Evolutionary conservation across 2,888 invertebrate genomes (phyloP).

Genomic region (Epinotia ramella): DNA sequence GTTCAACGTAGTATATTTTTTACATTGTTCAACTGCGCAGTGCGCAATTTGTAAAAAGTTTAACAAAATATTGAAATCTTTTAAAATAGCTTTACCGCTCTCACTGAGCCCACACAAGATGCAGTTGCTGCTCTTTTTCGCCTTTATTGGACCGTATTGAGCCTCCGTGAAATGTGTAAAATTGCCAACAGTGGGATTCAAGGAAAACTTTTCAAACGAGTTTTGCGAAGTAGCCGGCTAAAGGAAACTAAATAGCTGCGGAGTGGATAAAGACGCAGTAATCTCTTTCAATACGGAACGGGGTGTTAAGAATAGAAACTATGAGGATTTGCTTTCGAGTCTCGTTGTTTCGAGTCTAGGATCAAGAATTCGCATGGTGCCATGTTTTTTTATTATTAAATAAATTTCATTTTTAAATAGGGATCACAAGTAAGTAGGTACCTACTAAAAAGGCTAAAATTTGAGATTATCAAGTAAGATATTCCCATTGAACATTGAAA

Average conservation of each 20-base stretch:
- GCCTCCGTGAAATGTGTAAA: slow-evolving; percentile 71
- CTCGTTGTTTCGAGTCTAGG: no score
- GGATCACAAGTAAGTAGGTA: no score
- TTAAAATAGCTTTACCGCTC: slow-evolving; percentile 28
- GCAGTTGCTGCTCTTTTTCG: slow-evolving; percentile 56
- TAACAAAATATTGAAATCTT: no score
- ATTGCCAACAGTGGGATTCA: slow-evolving; percentile 69
- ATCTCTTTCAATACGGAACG: slow-evolving; percentile 25
- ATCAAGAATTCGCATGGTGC: background rate
- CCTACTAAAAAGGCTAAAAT: no score
- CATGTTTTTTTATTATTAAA: background rate
- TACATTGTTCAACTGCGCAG: no score
- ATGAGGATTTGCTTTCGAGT: slow-evolving; percentile 45
- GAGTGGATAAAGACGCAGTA: slow-evolving; percentile 50
- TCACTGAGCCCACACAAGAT: slow-evolving; percentile 44
- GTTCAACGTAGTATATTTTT: no score
- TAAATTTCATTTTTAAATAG: background rate
- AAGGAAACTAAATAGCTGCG: slow-evolving; percentile 61
- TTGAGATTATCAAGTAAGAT: no score
- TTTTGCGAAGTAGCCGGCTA: slow-evolving; percentile 59
- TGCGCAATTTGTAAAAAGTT: no score
- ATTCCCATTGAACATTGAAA: no score
- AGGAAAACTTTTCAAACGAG: slow-evolving; percentile 66
- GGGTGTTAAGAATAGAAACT: slow-evolving; percentile 53
- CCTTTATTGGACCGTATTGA: slow-evolving; percentile 69